Percentiles rank a stretch among this genome's conserved stretches.
phyloP scores from a whole-genome alignment of 2,888 invertebrate species.

The Amphipoea oculea region DNA sequence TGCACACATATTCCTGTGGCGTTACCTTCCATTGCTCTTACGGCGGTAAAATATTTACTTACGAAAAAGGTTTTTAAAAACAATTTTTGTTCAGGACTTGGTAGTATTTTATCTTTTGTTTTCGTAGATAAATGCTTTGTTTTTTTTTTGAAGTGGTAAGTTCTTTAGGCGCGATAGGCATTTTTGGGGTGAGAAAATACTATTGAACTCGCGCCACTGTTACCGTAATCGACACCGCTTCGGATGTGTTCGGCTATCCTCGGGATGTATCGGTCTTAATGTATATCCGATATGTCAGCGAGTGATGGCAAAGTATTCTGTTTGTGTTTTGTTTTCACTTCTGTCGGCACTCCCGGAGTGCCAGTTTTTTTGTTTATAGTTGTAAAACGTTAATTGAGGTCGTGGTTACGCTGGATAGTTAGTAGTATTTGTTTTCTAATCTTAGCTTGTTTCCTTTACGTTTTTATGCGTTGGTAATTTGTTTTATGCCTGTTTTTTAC shows the following conservation, averaged over 20 bases:
- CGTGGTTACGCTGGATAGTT: constrained; percentile 13
- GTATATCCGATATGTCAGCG: too few relatives aligned
- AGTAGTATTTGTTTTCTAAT: constrained; percentile 1
- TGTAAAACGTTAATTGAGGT: constrained; percentile 45
- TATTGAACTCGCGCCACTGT: too few relatives aligned
- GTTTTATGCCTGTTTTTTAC: background rate
- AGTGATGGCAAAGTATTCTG: too few relatives aligned
- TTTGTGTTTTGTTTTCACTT: too few relatives aligned
- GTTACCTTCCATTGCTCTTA: background rate
- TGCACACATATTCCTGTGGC: constrained; percentile 38
- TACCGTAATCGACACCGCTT: too few relatives aligned
- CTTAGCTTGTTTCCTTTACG: background rate
- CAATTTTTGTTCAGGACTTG: background rate
- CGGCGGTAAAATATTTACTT: constrained; percentile 15
- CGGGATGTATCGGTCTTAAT: too few relatives aligned
- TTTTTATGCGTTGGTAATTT: constrained; percentile 8
- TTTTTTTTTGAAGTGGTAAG: too few relatives aligned
- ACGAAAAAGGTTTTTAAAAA: background rate
- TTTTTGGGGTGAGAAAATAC: too few relatives aligned
- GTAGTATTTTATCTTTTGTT: constrained; percentile 16
- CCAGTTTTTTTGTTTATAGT: constrained; percentile 14
- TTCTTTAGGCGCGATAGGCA: too few relatives aligned
- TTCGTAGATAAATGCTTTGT: background rate
- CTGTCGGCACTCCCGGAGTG: too few relatives aligned
- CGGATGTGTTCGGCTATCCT: too few relatives aligned